These are phyloP conservation scores for Turritopsis dohrnii DNA, from an alignment of 30 jellyfish, hydroid and myxozoan species.

Conservation along the genomic window DNA sequence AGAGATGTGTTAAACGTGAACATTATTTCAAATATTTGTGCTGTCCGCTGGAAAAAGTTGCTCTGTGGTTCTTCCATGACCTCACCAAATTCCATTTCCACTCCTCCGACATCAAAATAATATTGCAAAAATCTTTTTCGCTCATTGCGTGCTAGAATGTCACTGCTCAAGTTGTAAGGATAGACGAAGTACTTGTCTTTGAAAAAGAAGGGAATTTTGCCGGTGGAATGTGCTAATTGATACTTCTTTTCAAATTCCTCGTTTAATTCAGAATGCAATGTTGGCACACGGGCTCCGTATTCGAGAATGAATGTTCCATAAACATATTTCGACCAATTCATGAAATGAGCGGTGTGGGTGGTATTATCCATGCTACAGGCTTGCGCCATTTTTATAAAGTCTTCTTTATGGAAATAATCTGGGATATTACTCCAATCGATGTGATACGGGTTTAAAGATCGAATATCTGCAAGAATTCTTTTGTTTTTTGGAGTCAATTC, in stretches of 20 bases:
- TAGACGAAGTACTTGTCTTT: neutral
- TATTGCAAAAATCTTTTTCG: neutral
- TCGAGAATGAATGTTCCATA: conserved; percentile 10
- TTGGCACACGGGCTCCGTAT: neutral
- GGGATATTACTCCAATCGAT: conserved; percentile 19
- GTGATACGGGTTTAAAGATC: neutral
- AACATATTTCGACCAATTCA: conserved; percentile 15
- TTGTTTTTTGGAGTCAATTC: neutral
- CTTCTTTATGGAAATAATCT: neutral
- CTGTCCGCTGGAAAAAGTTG: neutral
- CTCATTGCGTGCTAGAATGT: neutral
- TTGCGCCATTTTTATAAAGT: conserved; percentile 1
- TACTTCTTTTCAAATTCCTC: neutral
- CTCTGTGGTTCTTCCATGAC: neutral
- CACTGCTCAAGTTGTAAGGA: conserved; percentile 2
- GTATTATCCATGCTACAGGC: conserved; percentile 11
- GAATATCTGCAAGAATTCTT: neutral
- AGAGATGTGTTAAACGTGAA: neutral
- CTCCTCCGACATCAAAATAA: neutral
- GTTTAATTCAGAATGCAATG: neutral
- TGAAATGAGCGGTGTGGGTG: conserved; percentile 17
- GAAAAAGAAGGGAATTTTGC: too few species aligned
- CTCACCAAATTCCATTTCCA: neutral
- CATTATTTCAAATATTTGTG: neutral
- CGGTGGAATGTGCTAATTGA: neutral